These are phyloP conservation scores for Drosophila subobscura DNA, from an alignment of 1,140 invertebrate species.

Conservation along the genomic window DNA sequence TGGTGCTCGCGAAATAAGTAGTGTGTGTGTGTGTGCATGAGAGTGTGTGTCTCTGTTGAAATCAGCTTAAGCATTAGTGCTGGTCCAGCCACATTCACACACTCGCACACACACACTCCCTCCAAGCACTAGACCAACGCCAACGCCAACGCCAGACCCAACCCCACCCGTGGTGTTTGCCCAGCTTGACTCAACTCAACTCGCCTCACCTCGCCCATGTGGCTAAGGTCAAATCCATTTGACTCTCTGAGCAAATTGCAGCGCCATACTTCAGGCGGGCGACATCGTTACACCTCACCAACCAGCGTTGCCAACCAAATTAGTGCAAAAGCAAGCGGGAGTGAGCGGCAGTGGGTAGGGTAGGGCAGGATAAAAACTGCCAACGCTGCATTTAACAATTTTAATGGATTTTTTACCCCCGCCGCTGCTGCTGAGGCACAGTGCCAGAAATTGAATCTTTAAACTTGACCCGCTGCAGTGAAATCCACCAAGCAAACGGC, in stretches of 20 bases:
- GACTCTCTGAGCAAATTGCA: constrained; percentile 78
- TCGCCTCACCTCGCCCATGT: constrained; percentile 37
- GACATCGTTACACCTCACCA: constrained; percentile 69
- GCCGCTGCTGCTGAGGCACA: constrained; percentile 6
- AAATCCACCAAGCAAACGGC: neutral
- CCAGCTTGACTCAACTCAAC: constrained; percentile 1
- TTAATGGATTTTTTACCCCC: constrained; percentile 66
- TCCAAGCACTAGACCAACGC: no score
- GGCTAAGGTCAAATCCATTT: constrained; percentile 79
- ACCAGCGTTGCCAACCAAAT: constrained; percentile 63
- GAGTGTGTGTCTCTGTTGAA: constrained; percentile 59
- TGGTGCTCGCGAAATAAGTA: constrained; percentile 40
- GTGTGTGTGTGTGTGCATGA: constrained; percentile 17
- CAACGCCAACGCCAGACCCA: neutral
- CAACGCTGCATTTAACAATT: constrained; percentile 77
- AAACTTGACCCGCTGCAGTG: constrained; percentile 31
- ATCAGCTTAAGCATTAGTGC: constrained; percentile 80
- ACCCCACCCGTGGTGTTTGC: constrained; percentile 1
- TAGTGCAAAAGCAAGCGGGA: constrained; percentile 61
- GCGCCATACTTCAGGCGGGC: constrained; percentile 59
- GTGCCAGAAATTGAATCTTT: constrained; percentile 48
- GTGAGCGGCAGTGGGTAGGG: constrained; percentile 14
- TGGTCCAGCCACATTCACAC: constrained; percentile 28
- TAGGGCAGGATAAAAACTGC: constrained; percentile 50
- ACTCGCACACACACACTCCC: neutral